Percentiles rank a stretch among this genome's conserved stretches.
Evolutionary conservation across 2,888 invertebrate species (phyloP).

Genomic region (Gastracanthus pulcherrimus): DNA sequence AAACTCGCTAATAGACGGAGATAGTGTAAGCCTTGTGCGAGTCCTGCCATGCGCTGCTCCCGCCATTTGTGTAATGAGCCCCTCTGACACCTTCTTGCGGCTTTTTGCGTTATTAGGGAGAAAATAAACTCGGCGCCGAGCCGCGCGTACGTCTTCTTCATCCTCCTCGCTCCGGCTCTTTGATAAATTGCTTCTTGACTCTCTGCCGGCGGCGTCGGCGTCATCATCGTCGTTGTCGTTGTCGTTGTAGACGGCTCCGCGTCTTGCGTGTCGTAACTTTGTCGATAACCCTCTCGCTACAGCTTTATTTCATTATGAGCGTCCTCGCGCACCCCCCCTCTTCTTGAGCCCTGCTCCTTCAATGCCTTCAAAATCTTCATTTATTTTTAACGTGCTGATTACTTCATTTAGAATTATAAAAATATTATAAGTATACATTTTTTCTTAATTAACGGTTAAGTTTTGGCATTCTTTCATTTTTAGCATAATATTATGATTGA

Average conservation of each 20-base stretch:
- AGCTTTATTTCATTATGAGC: slow-evolving; percentile 31
- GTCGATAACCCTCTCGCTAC: slow-evolving; percentile 22
- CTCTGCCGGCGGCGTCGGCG: background rate
- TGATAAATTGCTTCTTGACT: slow-evolving; percentile 41
- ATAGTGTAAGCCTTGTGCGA: slow-evolving; percentile 11
- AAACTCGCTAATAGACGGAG: slow-evolving; percentile 54
- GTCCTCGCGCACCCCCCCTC: background rate
- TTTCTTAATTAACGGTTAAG: no score
- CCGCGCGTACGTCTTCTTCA: background rate
- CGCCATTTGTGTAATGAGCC: slow-evolving; percentile 58
- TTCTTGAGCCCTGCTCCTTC: background rate
- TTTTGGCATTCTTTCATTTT: background rate
- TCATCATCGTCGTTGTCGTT: background rate
- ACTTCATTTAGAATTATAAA: no score
- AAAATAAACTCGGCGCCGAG: slow-evolving; percentile 43
- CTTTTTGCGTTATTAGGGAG: slow-evolving; percentile 55
- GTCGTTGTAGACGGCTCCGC: background rate
- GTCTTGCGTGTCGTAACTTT: slow-evolving; percentile 10
- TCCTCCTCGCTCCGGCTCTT: background rate
- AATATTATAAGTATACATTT: no score
- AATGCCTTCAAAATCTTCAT: background rate
- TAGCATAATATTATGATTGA: no score
- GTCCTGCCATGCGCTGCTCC: background rate
- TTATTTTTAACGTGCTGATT: background rate
- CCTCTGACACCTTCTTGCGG: slow-evolving; percentile 48